A percentile compares a stretch with the other conserved stretches of the same genome.
Evolutionary conservation across 2,888 invertebrate species (phyloP).

Genomic region (Creontiades dilutus): DNA sequence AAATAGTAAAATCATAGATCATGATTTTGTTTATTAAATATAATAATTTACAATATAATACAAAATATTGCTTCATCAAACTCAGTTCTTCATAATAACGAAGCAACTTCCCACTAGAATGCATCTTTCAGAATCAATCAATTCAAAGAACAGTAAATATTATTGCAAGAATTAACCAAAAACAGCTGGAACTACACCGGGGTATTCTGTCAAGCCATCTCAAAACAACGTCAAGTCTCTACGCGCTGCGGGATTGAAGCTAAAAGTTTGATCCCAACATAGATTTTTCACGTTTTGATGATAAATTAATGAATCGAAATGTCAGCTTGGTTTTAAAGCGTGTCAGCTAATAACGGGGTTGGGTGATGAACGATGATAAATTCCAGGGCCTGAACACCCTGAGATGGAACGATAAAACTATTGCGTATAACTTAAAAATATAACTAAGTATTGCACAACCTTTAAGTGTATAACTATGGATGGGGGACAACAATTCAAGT

Average conservation of each 20-base stretch:
- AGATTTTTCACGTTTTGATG: conserved; percentile 36
- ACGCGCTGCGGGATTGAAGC: conserved; percentile 2
- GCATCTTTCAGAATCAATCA: conserved; percentile 33
- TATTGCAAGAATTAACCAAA: not conserved
- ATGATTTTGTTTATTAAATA: conserved; percentile 16
- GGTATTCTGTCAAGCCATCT: not conserved
- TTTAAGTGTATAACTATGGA: not conserved
- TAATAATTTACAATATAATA: conserved; percentile 59
- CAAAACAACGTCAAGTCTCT: not conserved
- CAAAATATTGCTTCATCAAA: conserved; percentile 57
- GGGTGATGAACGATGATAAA: conserved; percentile 26
- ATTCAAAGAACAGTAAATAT: not conserved
- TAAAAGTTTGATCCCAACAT: conserved; percentile 13
- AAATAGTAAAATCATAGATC: not conserved
- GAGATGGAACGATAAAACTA: not conserved
- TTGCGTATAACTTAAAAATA: not conserved
- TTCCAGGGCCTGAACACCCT: not conserved
- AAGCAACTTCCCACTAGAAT: conserved; percentile 8
- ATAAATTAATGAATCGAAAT: not conserved
- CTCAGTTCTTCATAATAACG: conserved; percentile 44
- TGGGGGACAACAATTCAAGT: not conserved
- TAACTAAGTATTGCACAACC: conserved; percentile 46
- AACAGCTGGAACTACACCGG: not conserved
- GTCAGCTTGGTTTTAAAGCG: conserved; percentile 22
- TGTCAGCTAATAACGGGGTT: conserved; percentile 9